Evolutionary conservation across 2,113 vertebrate species (phyloP), one percentile per base, ranked within the genome.

Genomic region (Oreocharis arfaki): DNA sequence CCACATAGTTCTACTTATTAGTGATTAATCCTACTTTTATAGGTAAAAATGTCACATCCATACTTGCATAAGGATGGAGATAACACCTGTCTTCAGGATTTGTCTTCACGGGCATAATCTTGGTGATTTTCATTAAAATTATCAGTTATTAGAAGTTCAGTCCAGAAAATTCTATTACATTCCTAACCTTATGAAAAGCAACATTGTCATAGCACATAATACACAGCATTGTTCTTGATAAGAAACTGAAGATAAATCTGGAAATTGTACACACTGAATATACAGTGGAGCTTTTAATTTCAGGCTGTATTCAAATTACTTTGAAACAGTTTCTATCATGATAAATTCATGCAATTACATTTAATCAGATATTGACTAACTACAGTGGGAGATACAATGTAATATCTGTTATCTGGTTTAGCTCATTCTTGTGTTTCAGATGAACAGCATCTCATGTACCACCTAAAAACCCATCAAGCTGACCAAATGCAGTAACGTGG

Each of bases 301-400:
- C 71, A 71, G 61, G 50, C 55, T 82, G 85, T 64, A 96, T 96
- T 96, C 90, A 87, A 96, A 95, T 96, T 56, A 93, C 68, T 92
- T 89, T 83, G 74, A 95, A 95, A 90, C 67, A 82, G 59, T 75
- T 92, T 95, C 87, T 84, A 94, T 93, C 92, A 94, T 53, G 94
- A 97, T 94, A 96, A 95, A 96, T 90, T 68, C 67, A 91, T 91
- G 94, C 79, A 97, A 95, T 96, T 97, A 92, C 69, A 78, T 84
- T 96, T 94, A 90, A 96, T 95, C 96, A 97, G 93, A 95, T 97
- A 94, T 47, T 87, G 89, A 86, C 79, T 86, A 76, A 75, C 76
- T 83, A 63, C 10, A 14, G 65, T 44, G 27, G 79, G 67, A 82
- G 56, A 76, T 14, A 87, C 75, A 92, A 70, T 57, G 55, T 46